Percentiles rank a stretch among this genome's conserved stretches.
Conservation (phyloP, 1,140 invertebrate genomes). For the Cheumatopsyche charites region DNA sequence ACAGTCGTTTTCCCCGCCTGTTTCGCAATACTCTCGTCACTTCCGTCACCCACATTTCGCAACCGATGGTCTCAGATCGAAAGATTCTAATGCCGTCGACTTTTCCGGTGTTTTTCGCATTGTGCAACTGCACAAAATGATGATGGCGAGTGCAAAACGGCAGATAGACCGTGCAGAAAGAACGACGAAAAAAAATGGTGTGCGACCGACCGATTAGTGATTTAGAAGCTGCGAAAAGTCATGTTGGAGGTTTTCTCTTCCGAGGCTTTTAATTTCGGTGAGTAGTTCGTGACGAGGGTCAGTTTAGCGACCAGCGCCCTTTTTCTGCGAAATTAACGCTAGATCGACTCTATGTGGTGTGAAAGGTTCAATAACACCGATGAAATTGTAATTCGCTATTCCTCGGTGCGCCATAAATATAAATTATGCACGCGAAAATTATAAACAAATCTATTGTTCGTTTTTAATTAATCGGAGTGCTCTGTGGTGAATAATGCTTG, state of each 20-base stretch:
- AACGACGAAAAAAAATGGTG: conserved; percentile 22
- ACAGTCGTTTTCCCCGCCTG: neutral
- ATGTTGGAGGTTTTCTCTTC: neutral
- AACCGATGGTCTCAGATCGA: conserved; percentile 5
- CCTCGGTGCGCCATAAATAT: no score
- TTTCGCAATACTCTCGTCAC: neutral
- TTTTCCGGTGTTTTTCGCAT: conserved; percentile 25
- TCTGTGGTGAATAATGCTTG: no score
- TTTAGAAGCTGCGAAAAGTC: neutral
- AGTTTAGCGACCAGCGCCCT: conserved; percentile 25
- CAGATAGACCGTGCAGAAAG: conserved; percentile 13
- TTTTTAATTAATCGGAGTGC: no score
- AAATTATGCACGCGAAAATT: no score
- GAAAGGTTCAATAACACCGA: conserved; percentile 26
- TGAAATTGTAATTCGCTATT: neutral
- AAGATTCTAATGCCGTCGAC: neutral
- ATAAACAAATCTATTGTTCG: no score
- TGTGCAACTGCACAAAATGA: neutral
- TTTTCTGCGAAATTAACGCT: conserved; percentile 18
- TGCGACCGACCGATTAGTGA: neutral
- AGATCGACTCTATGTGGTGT: neutral
- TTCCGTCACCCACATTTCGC: conserved; percentile 12
- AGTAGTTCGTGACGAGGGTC: conserved; percentile 21
- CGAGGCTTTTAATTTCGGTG: conserved; percentile 15
- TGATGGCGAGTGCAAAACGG: no score